Base-by-base conservation (phyloP, 1,140 invertebrate genomes). In the Bombus pascuorum region DNA sequence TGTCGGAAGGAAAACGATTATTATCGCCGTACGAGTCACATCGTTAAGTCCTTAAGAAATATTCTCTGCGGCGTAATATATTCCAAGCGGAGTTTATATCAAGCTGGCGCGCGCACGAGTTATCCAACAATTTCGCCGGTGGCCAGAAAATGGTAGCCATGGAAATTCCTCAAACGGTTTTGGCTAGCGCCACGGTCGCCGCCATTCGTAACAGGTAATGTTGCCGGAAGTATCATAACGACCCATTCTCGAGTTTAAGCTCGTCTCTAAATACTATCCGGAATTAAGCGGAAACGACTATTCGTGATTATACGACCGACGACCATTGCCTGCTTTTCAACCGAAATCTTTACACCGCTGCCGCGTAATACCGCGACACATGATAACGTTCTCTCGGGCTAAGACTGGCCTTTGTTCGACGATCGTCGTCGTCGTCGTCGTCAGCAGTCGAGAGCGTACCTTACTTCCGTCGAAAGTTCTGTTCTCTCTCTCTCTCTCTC, bases 91-190 rank as follows among this genome's bases (percentile, higher is more conserved):
- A 74, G 79, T 81, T 74, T 75, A 57, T 81, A 81, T 66, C 18
- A 42, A 76, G 62, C 37, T 15, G 25, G 12, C 34, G 28, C 10
- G 8, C 37, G 44, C 70, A 1, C 39, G 65, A 83, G 80, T 83
- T 82, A 86, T 86, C 80, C 85, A 32, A 74, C 80, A 77, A 85
- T 87, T 87, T 66, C 34, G 32, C 22, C 53, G 28, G 74, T 37
- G 62, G 74, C 66, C n/a, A 42, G 70, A 22, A 81, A 81, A 81
- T 22, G 28, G 57, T 25, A 42, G 34, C 80, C 18, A 37, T 83
- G n/a, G 86, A 84, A 83, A 87, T 80, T 70, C 71, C 86, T 87
- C 86, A 80, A 87, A 87, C 82, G 82, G 81, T 83, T 83, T 73
- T 75, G 65, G 22, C 74, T 73, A 59, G 15, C 37, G 22, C 62